Base-by-base conservation (phyloP, 2,888 invertebrate species). In the Andrena bucephala region DNA sequence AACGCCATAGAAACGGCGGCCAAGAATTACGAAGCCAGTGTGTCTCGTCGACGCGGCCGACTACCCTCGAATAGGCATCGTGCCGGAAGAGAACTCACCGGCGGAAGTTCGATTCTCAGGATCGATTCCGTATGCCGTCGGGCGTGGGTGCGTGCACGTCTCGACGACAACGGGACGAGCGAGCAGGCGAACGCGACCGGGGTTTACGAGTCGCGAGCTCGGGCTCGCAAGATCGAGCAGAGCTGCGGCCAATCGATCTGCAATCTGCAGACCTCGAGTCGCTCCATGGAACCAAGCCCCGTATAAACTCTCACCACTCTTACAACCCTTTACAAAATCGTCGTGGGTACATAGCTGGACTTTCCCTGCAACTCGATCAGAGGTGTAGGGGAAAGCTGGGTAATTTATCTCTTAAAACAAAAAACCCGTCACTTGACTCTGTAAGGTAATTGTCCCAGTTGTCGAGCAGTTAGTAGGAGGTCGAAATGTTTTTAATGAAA, bases 31-130 rank as follows among this genome's bases (percentile, higher is more conserved):
- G 29, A 77, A 69, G 85, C 81, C 81, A 79, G 80, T 70, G 77
- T 76, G 57, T 84, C 84, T 84, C 87, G 81, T 71, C 77, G 78
- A 84, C 84, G 66, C 80, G 74, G 84, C 76, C 71, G 84, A 86
- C 80, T 82, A 87, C 77, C 80, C 77, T 88, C 86, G 83, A 86
- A 86, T 81, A 76, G 75, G 77, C 87, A 66, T 77, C 79, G 83
- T 83, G 83, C 90, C 90, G 91, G 91, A 91, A 91, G 89, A 86
- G 89, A 86, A 85, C 86, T 80, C 80, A 62, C 72, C 87, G 86
- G 85, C 90, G 91, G 92, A 92, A 92, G 92, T 92, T 92, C 90
- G 91, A 92, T 92, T 92, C 90, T 87, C 86, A 90, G 91, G 91
- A 92, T 92, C 91, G 91, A 93, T 92, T 92, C 88, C 86, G 89